phyloP scores from a whole-genome alignment of 1,140 invertebrate genomes.

The Ridgeia piscesae region DNA sequence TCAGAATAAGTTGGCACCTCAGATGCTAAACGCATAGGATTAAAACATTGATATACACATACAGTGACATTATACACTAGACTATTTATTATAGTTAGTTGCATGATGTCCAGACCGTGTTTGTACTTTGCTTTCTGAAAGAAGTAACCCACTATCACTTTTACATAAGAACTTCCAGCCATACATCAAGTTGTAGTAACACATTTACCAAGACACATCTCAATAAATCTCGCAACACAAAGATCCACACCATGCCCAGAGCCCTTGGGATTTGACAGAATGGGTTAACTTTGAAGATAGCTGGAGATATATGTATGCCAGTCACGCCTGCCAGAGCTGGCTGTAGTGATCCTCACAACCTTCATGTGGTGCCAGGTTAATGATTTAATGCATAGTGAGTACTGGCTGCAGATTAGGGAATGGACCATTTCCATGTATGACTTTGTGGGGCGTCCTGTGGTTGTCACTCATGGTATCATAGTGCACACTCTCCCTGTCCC shows the following conservation, averaged over 20 bases:
- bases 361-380: not conserved
- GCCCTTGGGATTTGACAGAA: not conserved
- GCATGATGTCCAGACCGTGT: not conserved
- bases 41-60: no score
- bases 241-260: not conserved
- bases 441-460: not conserved
- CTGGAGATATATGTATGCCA: not conserved
- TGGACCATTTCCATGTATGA: not conserved
- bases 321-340: not conserved
- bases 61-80: no score
- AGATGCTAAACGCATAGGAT: no score
- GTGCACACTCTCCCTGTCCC: not conserved
- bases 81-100: no score
- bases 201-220: no score
- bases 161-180: not conserved
- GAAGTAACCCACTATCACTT: not conserved
- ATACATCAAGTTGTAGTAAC: no score
- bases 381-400: conserved; percentile 1
- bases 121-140: not conserved
- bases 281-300: not conserved
- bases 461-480: no score
- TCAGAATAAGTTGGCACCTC: no score
- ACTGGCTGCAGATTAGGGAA: not conserved
- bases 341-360: not conserved
- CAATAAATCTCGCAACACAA: not conserved